Percentiles rank a stretch among this genome's conserved stretches.
phyloP scores from a whole-genome alignment of 2,113 vertebrate genomes.

The Spilogale gracilis region DNA sequence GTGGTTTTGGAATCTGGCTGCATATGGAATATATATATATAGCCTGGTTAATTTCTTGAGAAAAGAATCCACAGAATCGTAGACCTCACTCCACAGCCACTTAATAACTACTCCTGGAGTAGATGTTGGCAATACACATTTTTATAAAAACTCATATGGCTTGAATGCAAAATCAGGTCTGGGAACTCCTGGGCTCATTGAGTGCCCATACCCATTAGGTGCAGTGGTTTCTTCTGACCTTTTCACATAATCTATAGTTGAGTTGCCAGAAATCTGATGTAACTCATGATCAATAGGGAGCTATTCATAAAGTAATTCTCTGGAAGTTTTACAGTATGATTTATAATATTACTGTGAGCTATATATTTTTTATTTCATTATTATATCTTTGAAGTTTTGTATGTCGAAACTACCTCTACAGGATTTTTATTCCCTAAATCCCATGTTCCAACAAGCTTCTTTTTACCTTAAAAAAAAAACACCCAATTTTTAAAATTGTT shows the following conservation, averaged over 20 bases:
- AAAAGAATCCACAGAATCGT: neutral
- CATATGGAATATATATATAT: neutral
- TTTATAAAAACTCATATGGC: neutral
- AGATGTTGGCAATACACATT: neutral
- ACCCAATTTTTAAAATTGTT: constrained; percentile 11
- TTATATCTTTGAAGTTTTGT: constrained; percentile 15
- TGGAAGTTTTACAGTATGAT: neutral
- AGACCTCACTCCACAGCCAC: neutral
- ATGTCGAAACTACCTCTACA: neutral
- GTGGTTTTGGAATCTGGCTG: neutral
- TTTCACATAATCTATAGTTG: neutral
- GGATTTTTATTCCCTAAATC: constrained; percentile 17
- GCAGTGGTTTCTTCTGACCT: neutral
- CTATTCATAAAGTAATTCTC: constrained; percentile 53
- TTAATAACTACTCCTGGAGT: neutral
- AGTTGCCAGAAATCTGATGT: neutral
- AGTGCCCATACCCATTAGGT: neutral
- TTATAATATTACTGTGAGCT: neutral
- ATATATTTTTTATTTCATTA: neutral
- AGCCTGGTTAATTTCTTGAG: constrained; percentile 35
- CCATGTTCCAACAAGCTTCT: neutral
- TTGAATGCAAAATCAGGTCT: neutral
- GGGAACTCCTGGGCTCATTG: neutral
- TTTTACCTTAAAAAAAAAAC: constrained; percentile 1
- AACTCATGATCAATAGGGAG: neutral